Conservation (phyloP, 2,113 vertebrate genomes). For the Hiodon alosoides region DNA sequence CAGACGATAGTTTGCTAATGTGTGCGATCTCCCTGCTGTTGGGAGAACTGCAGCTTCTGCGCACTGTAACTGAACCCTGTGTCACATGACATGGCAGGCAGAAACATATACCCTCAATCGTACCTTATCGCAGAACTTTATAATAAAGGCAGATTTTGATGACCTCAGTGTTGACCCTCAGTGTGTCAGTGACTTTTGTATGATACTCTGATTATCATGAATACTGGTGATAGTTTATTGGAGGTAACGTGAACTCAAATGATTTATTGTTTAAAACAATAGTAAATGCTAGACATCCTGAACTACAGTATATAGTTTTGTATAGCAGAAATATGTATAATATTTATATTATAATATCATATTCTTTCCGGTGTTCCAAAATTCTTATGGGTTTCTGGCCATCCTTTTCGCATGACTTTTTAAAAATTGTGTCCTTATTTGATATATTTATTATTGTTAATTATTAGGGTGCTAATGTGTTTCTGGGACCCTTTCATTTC, state of each 20-base stretch:
- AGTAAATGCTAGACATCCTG: background rate
- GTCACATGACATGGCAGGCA: background rate
- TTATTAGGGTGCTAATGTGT: conserved; percentile 11
- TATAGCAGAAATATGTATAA: conserved; percentile 10
- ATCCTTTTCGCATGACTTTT: conserved; percentile 13
- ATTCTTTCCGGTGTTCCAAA: conserved; percentile 9
- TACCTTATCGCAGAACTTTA: background rate
- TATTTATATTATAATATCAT: background rate
- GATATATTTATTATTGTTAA: conserved; percentile 16
- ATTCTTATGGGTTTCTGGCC: background rate
- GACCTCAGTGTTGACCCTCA: conserved; percentile 1
- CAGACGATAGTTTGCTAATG: background rate
- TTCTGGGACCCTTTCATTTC: conserved; percentile 14
- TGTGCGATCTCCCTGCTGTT: background rate
- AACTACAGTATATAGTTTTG: conserved; percentile 13
- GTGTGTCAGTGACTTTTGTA: conserved; percentile 2
- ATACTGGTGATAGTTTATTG: background rate
- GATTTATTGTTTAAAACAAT: background rate
- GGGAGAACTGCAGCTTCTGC: background rate
- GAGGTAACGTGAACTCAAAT: background rate
- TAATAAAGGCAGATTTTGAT: background rate
- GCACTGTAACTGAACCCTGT: conserved; percentile 1
- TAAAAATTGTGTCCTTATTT: conserved; percentile 10
- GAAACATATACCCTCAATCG: background rate
- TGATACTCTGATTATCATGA: background rate